These are phyloP conservation scores for Agrochola litura DNA, from an alignment of 2,888 invertebrate species.

Conservation along the genomic window DNA sequence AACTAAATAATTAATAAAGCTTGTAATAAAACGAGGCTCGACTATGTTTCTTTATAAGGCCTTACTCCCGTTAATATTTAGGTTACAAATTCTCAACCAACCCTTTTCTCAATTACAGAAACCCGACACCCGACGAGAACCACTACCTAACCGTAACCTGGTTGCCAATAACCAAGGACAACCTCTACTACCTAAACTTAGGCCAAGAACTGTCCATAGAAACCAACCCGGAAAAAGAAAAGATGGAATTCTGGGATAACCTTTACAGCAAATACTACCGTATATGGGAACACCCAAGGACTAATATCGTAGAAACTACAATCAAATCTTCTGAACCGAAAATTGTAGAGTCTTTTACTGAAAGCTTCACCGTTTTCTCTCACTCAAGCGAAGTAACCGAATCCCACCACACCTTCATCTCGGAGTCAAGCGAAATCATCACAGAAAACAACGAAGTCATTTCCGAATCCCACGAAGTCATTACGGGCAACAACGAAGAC, in stretches of 20 bases:
- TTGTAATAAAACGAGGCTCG: too few species aligned
- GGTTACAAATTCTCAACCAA: neutral
- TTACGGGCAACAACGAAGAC: constrained; percentile 29
- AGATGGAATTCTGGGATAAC: constrained; percentile 86
- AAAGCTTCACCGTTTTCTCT: constrained; percentile 23
- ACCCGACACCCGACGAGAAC: constrained; percentile 86
- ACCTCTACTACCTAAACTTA: constrained; percentile 80
- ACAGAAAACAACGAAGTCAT: constrained; percentile 42
- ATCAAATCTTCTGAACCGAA: constrained; percentile 62
- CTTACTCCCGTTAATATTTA: neutral
- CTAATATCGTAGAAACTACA: constrained; percentile 66
- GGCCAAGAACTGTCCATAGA: constrained; percentile 78
- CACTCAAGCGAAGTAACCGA: constrained; percentile 45
- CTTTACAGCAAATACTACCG: constrained; percentile 83
- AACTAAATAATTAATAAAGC: too few species aligned
- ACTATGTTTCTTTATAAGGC: neutral
- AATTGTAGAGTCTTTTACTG: constrained; percentile 59
- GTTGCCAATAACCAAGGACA: constrained; percentile 84
- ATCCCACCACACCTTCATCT: constrained; percentile 28
- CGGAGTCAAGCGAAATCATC: constrained; percentile 43
- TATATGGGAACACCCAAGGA: constrained; percentile 81
- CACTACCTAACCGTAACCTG: constrained; percentile 83
- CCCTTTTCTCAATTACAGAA: constrained; percentile 61
- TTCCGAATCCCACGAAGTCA: constrained; percentile 36
- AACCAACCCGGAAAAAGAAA: constrained; percentile 81